Evolutionary conservation across 2,888 invertebrate genomes (phyloP), one percentile per base, ranked within the genome.

Genomic region (Osmoderma eremita): DNA sequence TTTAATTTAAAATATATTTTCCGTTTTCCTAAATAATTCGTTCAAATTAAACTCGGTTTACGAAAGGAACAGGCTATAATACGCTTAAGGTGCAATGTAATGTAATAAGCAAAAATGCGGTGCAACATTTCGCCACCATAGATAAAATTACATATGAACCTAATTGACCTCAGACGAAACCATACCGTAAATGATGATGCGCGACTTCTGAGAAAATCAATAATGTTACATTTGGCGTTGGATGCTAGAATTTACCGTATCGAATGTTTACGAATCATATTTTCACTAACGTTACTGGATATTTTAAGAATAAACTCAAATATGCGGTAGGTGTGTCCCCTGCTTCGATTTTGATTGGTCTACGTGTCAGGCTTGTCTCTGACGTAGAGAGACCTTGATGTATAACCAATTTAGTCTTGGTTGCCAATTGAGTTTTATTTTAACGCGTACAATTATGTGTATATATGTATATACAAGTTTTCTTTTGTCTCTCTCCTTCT

Each of bases 331-430:
- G 58, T 58, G 58, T 58, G 58, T 58, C 5, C 6, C 10, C 1
- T 22, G 24, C 13, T n/a, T 39, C 24, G 42, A 5, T 22, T 24
- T 24, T 42, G 42, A 58, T 58, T 58, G 58, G 58, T 12, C 13
- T n/a, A 30, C 5, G 15, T 45, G 15, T 39, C 24, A 42, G 58
- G 42, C 10, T 18, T 24, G 58, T 58, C 58, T 58, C 22, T 56
- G 58, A 58, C 58, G 58, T 24, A 22, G 24, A 18, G 8, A 58
- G 58, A 58, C 58, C 58, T 58, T 58, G 58, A 39, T n/a, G 58
- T 58, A 51, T 30, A 15, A 22, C 45, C 58, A 42, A 45, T 58
- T 58, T 45, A 10, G 17, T 17, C 30, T 45, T 45, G 8, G 24
- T 30, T 20, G 13, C 45, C 58, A 42, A 45, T 58, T 58, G 22